A percentile compares a stretch with the other conserved stretches of the same genome.
Evolutionary conservation across 1,140 invertebrate species (phyloP).

Genomic region (Cotesia glomerata): DNA sequence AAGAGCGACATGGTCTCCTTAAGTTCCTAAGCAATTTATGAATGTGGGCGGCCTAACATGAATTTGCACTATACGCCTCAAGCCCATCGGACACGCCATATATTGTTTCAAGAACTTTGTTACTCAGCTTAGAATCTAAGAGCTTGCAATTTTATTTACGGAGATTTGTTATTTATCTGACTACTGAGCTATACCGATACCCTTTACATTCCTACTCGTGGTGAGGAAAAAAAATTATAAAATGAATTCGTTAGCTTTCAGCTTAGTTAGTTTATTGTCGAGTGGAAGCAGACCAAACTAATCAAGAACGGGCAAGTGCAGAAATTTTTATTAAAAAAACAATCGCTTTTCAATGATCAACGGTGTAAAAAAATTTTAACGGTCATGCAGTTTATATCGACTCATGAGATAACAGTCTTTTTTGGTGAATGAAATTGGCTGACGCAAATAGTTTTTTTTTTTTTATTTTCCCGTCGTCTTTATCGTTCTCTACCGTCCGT

Average conservation of each 20-base stretch:
- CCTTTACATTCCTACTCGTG: no score
- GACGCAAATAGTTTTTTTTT: conserved; percentile 18
- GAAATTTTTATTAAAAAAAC: no score
- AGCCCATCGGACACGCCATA: conserved; percentile 25
- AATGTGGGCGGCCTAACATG: conserved; percentile 37
- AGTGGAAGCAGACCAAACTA: no score
- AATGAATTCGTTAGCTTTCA: not conserved
- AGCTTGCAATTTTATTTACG: not conserved
- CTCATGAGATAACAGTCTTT: conserved; percentile 5
- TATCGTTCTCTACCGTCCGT: conserved; percentile 7
- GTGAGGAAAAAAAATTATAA: not conserved
- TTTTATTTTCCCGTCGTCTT: not conserved
- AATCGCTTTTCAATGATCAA: no score
- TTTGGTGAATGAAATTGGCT: conserved; percentile 24
- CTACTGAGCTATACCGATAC: not conserved
- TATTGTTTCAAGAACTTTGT: conserved; percentile 20
- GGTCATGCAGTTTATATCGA: no score
- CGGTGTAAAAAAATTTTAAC: no score
- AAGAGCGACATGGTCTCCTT: conserved; percentile 18
- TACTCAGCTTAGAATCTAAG: conserved; percentile 11
- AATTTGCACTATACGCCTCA: conserved; percentile 38
- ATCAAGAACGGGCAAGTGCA: no score
- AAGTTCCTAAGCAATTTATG: conserved; percentile 41
- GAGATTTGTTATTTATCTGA: not conserved
- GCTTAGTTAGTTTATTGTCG: no score